Evolutionary conservation across 2,113 vertebrate genomes (phyloP), one percentile per base, ranked within the genome.

Genomic region (Petrocephalus zakoni): DNA sequence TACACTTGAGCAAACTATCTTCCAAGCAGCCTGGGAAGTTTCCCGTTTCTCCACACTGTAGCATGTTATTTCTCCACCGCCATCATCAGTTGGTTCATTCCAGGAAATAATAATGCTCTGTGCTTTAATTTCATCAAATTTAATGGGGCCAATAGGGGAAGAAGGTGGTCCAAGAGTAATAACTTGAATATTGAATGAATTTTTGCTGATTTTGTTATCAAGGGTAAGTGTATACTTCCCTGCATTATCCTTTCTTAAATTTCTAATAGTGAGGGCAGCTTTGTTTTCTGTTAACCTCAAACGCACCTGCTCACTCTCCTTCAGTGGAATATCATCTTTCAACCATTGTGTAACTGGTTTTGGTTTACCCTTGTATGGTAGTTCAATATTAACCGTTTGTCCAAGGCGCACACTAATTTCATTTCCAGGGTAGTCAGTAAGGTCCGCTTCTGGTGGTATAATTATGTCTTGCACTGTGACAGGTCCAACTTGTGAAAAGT

Each of bases 1-100:
- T 90, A 97, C 98, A 91, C 98, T 99, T 0, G 98, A 99, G 91
- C 98, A 99, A 89, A 99, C 96, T 94, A 99, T 96, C 92, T 99
- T 99, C 98, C 98, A 99, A 87, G 96, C 97, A 88, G 97, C 96
- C 90, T 99, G 98, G 89, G 98, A 97, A 83, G 97, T 97, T 95
- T 99, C 98, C 87, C 98, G 96, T 92, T 99, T 99, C 92, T 99
- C 98, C 90, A 99, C 96, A 84, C 97, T 98, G 92, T 99, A 99
- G 89, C 97, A 97, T 49, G 97, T 98, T 91, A 99, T 97, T 94
- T 99, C 98, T 92, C 97, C 96, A 91, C 98, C 98, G 81, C 98
- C 98, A 0, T 99, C 92, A 81, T 99, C 98, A 88, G 97, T 96
- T 51, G 98, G 98, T 91, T 94, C 93, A 87, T 97, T 96, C 98